These are phyloP conservation scores for Lochmaea capreae DNA, from an alignment of 2,888 invertebrate species.

Conservation along the genomic window DNA sequence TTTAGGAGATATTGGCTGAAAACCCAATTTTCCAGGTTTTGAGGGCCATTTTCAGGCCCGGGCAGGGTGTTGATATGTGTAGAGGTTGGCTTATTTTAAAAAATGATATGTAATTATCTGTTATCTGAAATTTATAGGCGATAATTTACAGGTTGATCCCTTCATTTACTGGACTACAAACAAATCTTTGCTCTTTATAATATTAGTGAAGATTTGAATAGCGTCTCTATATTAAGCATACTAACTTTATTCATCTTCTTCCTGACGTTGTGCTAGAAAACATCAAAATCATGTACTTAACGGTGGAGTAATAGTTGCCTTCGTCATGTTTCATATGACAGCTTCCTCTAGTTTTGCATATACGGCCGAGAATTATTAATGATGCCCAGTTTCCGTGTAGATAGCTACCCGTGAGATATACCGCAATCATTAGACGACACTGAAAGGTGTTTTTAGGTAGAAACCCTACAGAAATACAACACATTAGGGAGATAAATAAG, in stretches of 20 bases:
- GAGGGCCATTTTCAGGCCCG: too few species aligned
- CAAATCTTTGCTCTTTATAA: too few species aligned
- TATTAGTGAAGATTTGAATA: neutral
- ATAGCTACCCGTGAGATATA: conserved; percentile 40
- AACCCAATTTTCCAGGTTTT: too few species aligned
- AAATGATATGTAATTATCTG: too few species aligned
- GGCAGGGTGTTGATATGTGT: too few species aligned
- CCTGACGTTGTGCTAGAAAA: conserved; percentile 41
- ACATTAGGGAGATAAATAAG: conserved; percentile 59
- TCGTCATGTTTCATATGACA: conserved; percentile 47
- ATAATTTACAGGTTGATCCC: too few species aligned
- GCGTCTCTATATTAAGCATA: conserved; percentile 5
- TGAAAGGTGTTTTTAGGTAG: conserved; percentile 50
- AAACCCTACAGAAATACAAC: conserved; percentile 49
- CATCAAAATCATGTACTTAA: conserved; percentile 49
- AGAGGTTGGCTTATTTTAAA: too few species aligned
- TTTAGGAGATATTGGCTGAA: too few species aligned
- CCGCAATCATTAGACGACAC: conserved; percentile 51
- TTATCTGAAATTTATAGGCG: too few species aligned
- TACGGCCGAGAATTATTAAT: conserved; percentile 48
- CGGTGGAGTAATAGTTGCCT: conserved; percentile 47
- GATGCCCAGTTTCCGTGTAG: conserved; percentile 46
- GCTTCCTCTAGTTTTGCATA: conserved; percentile 44
- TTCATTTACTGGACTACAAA: too few species aligned
- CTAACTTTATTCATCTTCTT: conserved; percentile 16